These are phyloP conservation scores for Athene noctua DNA, from an alignment of 2,113 vertebrate species.

Conservation along the genomic window DNA sequence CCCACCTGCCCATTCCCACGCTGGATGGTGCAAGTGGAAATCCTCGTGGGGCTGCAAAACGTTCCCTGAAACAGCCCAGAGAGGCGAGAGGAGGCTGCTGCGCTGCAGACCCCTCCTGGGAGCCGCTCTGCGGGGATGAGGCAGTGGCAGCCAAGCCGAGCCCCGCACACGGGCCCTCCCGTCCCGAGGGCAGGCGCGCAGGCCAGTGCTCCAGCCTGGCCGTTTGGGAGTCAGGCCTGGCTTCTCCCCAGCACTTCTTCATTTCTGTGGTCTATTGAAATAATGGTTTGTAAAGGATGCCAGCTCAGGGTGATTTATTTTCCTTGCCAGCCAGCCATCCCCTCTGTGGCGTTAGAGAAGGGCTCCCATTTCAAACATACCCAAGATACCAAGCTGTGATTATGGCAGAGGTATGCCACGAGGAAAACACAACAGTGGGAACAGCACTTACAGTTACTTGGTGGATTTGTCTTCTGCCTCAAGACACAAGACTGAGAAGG, in stretches of 20 bases:
- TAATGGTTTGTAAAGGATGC: not conserved
- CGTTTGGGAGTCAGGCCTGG: not conserved
- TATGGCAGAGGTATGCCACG: not conserved
- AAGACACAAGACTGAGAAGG: not conserved
- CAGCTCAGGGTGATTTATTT: not conserved
- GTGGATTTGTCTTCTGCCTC: not conserved
- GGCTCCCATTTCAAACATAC: not conserved
- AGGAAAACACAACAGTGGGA: not conserved
- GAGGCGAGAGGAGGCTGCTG: not conserved
- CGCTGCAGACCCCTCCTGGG: accelerated
- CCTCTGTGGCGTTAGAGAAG: accelerated
- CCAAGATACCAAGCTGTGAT: not conserved
- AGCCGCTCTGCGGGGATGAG: not conserved
- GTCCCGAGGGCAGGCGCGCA: not conserved
- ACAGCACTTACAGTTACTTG: not conserved
- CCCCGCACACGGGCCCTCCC: accelerated
- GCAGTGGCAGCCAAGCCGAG: accelerated
- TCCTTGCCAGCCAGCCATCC: not conserved
- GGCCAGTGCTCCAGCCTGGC: not conserved
- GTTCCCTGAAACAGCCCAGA: not conserved
- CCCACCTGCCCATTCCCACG: accelerated
- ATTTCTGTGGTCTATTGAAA: not conserved
- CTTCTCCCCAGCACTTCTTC: not conserved
- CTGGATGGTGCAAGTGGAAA: not conserved
- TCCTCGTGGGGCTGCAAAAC: not conserved